Evolutionary conservation across 2,888 invertebrate genomes (phyloP), one percentile per base, ranked within the genome.

Genomic region (Pterostichus niger): DNA sequence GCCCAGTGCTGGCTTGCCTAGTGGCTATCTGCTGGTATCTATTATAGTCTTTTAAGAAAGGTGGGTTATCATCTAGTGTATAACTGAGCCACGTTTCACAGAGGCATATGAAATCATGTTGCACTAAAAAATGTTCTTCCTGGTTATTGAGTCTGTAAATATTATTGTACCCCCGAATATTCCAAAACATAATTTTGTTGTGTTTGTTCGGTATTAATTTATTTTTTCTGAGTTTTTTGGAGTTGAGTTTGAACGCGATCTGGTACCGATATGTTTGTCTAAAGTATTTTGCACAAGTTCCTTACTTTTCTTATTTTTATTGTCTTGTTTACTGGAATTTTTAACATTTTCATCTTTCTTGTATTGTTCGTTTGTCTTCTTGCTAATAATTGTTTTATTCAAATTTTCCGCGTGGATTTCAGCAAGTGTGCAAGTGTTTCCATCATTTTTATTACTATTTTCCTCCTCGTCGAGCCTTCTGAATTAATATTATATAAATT

Each of bases 111-210:
- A 68, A 6, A 35, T 68, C 7, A n/a, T 35, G 44, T 40, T 68
- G 35, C 6, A 44, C 6, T n/a, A 68, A 6, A 9, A 33, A 40
- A 6, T 33, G 2, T 44, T 68, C n/a, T 13, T 40, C 13, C 13
- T 11, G n/a, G 11, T 44, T 68, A 13, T 31, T 44, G 6, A 68
- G 44, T 4, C 13, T 68, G 13, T 6, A 44, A 35, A 68, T 33
- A 15, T 68, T 68, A 11, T 10, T 35, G 6, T 10, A 68, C 7
- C 68, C 68, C 13, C n/a, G 15, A 7, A 68, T 68, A 15, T 68
- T 68, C 68, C 68, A 68, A 10, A 68, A 68, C 35, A 68, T 44
- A 68, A 68, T 68, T 40, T 35, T 35, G 5, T 11, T 24, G 5
- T 33, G 6, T 68, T 68, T 11, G 31, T 68, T 35, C 33, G 44